Conservation (phyloP, 2,797 vertebrate species). For the Setipinna tenuifilis region DNA sequence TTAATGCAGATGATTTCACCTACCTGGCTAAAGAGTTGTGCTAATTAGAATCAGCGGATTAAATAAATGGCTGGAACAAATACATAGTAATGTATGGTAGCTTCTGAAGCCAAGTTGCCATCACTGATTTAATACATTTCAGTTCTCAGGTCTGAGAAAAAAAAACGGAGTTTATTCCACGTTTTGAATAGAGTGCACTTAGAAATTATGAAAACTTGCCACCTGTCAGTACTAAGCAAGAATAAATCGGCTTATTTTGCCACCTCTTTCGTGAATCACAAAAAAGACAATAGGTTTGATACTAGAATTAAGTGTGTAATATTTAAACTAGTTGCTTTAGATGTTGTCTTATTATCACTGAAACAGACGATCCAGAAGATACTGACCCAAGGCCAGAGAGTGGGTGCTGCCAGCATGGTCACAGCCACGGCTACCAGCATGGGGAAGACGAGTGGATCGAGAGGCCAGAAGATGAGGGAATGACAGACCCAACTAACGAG, state of each 20-base stretch:
- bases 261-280: neutral
- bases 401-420: conserved; percentile 8
- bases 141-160: no score
- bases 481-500: neutral
- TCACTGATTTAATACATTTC: no score
- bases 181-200: no score
- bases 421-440: neutral
- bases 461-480: neutral
- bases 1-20: no score
- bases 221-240: neutral
- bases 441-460: neutral
- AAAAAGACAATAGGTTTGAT: neutral
- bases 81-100: no score
- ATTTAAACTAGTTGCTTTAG: neutral
- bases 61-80: no score
- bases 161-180: no score
- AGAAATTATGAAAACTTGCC: no score
- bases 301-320: neutral
- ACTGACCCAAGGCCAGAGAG: neutral
- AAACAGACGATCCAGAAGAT: neutral
- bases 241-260: neutral
- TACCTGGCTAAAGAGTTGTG: no score
- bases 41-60: no score
- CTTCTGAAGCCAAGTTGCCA: no score
- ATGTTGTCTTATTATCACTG: neutral